These are phyloP conservation scores for Manacus vitellinus DNA, from an alignment of 2,113 vertebrate species.

Conservation along the genomic window DNA sequence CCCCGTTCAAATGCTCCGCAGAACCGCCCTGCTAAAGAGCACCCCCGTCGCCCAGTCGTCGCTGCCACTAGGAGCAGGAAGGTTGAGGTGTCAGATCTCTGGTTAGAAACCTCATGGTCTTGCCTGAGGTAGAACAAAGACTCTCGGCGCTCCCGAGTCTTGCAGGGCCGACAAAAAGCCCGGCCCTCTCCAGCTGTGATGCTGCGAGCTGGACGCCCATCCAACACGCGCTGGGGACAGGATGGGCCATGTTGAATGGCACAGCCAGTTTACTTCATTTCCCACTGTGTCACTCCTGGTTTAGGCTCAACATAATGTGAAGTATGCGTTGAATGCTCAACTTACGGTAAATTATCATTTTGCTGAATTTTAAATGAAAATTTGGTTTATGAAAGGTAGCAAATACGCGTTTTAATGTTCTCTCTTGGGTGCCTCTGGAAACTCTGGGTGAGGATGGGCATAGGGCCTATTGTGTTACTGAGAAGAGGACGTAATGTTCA, in stretches of 20 bases:
- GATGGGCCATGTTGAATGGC: rapidly evolving
- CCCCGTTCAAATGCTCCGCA: rapidly evolving
- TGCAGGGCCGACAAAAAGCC: background rate
- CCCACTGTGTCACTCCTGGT: background rate
- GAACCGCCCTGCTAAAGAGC: background rate
- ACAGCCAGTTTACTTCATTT: background rate
- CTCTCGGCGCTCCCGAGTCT: background rate
- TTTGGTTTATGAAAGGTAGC: background rate
- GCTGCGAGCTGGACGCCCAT: background rate
- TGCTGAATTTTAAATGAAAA: background rate
- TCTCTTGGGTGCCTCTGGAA: background rate
- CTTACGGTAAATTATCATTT: background rate
- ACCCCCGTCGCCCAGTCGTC: background rate
- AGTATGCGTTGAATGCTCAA: background rate
- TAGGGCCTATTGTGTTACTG: background rate
- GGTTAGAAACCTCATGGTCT: background rate
- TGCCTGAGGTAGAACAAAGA: constrained; percentile 17
- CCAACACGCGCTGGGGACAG: rapidly evolving
- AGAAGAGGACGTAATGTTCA: background rate
- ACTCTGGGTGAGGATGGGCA: background rate
- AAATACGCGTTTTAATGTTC: background rate
- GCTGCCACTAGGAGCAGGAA: background rate
- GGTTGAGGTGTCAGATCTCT: background rate
- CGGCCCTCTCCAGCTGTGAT: background rate
- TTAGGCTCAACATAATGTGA: background rate